Evolutionary conservation across 1,140 invertebrate species (phyloP), one percentile per base, ranked within the genome.

Genomic region (Acromyrmex heyeri): DNA sequence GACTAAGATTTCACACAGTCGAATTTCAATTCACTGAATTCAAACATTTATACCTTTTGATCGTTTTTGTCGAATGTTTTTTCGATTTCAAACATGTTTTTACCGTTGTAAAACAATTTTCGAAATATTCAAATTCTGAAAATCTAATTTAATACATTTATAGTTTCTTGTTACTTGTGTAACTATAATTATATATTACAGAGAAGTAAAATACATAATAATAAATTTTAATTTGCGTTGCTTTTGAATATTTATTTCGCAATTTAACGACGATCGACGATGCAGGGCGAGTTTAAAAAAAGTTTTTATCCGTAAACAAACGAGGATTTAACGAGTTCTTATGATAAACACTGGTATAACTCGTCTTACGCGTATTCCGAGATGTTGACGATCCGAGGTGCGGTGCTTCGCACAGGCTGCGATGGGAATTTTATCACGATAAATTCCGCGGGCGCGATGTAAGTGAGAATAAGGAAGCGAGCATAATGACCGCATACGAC

Each of bases 391-490:
- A 70, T 70, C 64, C 48, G 21, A 61, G 70, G 69, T 7, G 55
- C 38, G 18, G 55, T 48, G 24, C 55, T 61, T 83, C 69, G 79
- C 67, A 50, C 76, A 61, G 77, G 18, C 27, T 24, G 59, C 30
- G 48, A 81, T 86, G 87, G 59, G 72, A 87, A 89, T 62, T 90
- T 90, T 83, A 90, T 90, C 88, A 73, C 88, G 88, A 70, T 53
- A 61, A 85, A 90, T 90, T 83, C 88, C 65, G 85, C 87, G 48
- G 24, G 77, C 38, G 88, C 65, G 67, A 48, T 72, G 57, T 64
- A 89, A 89, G 87, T 73, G 88, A 89, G 88, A 90, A 90, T 83
- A 78, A 90, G 88, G 85, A 90, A 90, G 88, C 64, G 78, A 70
- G 72, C 69, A 87, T 89, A 90, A 90, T 83, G 88, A 88, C 24